Evolutionary conservation across 37 sponge, comb jelly and placozoan species (phyloP).

Genomic region (Bolinopsis microptera): DNA sequence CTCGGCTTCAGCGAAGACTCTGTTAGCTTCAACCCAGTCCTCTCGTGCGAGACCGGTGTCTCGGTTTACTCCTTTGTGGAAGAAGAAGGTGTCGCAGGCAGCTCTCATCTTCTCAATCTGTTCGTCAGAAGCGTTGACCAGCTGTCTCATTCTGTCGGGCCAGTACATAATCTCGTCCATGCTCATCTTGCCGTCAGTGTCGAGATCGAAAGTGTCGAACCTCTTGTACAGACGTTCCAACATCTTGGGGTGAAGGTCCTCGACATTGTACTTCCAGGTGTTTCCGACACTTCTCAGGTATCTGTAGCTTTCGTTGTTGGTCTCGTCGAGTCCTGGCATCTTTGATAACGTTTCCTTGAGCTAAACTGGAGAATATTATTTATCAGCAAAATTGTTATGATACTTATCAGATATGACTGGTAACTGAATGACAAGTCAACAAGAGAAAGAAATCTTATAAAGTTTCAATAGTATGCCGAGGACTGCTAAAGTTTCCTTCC

Average conservation of each 20-base stretch:
- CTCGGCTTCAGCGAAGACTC: conserved; percentile 49
- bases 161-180: conserved; percentile 55
- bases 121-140: conserved; percentile 60
- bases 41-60: background rate
- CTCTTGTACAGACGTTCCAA: conserved; percentile 51
- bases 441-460: no score
- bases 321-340: conserved; percentile 19
- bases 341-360: background rate
- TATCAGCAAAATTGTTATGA: background rate
- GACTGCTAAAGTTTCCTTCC: no score
- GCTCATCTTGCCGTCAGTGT: conserved; percentile 31
- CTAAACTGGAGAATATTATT: background rate
- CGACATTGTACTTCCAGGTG: conserved; percentile 20
- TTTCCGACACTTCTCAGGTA: conserved; percentile 58
- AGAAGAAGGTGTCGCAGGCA: conserved; percentile 10
- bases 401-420: no score
- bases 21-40: conserved; percentile 56
- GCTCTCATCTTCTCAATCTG: conserved; percentile 41
- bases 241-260: conserved; percentile 63
- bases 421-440: no score
- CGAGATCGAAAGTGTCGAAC: conserved; percentile 58
- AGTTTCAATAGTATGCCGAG: no score
- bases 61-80: conserved; percentile 39
- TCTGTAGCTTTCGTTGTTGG: conserved; percentile 41
- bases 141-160: conserved; percentile 63